These are phyloP conservation scores for Coptotermes formosanus DNA, from an alignment of 1,140 invertebrate genomes.

Conservation along the genomic window DNA sequence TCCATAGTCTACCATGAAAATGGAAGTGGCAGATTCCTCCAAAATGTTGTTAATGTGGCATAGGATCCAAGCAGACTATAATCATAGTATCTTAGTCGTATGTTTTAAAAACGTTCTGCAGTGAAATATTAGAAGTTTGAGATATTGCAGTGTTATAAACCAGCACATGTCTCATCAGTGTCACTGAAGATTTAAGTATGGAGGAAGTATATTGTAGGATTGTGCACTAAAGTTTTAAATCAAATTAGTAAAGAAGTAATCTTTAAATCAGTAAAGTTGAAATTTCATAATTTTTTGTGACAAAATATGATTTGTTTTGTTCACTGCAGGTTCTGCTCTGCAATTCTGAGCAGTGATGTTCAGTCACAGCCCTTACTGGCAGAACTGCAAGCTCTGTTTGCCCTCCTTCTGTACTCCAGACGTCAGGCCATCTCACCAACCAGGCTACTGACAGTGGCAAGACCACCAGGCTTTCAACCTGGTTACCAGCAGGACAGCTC, in stretches of 20 bases:
- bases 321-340: constrained; percentile 58
- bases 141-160: no score
- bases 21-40: no score
- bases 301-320: constrained; percentile 79
- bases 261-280: not conserved
- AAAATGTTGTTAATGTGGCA: no score
- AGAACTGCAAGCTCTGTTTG: constrained; percentile 72
- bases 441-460: constrained; percentile 63
- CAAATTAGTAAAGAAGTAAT: not conserved
- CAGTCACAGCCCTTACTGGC: constrained; percentile 54
- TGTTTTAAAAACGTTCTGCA: no score
- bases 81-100: no score
- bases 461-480: constrained; percentile 71
- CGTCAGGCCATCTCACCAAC: constrained; percentile 64
- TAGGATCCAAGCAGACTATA: no score
- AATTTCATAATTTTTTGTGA: constrained; percentile 42
- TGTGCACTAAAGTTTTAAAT: no score
- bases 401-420: constrained; percentile 67
- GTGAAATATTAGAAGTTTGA: no score
- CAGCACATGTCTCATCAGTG: no score
- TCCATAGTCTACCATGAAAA: no score
- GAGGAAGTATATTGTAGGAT: no score
- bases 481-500: constrained; percentile 84
- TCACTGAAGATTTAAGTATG: no score
- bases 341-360: constrained; percentile 53